These are phyloP conservation scores for Tetramorium parvispinum DNA, from an alignment of 1,140 invertebrate species.

Conservation along the genomic window DNA sequence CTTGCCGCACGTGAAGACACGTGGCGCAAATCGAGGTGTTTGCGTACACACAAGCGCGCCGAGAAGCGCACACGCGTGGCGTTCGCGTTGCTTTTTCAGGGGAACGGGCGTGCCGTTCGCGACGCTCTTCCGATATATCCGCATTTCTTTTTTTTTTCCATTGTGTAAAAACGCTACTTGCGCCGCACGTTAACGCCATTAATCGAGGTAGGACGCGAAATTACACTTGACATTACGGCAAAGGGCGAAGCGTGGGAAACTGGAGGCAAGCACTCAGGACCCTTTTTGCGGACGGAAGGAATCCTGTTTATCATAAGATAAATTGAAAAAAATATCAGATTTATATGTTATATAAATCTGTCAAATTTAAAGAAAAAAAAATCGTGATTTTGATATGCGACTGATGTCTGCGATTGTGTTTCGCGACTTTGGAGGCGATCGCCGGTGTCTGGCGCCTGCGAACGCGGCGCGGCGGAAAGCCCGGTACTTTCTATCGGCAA, in stretches of 20 bases:
- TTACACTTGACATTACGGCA: not conserved
- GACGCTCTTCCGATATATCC: not conserved
- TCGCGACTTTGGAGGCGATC: constrained; percentile 7
- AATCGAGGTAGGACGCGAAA: not conserved
- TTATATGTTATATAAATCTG: too few relatives aligned
- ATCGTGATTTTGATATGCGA: too few relatives aligned
- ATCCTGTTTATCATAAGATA: not conserved
- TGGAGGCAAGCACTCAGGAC: too few relatives aligned
- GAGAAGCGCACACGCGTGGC: constrained; percentile 26
- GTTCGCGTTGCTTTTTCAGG: not conserved
- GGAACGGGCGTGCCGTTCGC: not conserved
- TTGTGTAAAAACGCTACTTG: not conserved
- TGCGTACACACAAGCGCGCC: constrained; percentile 54
- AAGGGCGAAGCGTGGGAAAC: not conserved
- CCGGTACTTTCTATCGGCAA: constrained; percentile 51
- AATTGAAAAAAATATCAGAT: not conserved
- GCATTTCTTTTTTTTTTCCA: not conserved
- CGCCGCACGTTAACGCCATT: not conserved
- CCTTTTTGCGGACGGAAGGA: not conserved
- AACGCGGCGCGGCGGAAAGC: not conserved
- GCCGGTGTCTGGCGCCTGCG: constrained; percentile 8
- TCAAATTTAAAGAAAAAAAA: not conserved
- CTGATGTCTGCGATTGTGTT: not conserved
- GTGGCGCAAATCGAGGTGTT: constrained; percentile 75
- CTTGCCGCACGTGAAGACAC: constrained; percentile 81